Percentiles rank a stretch among this genome's conserved stretches.
Conservation (phyloP, 2,797 vertebrate genomes). For the Morelia viridis region DNA sequence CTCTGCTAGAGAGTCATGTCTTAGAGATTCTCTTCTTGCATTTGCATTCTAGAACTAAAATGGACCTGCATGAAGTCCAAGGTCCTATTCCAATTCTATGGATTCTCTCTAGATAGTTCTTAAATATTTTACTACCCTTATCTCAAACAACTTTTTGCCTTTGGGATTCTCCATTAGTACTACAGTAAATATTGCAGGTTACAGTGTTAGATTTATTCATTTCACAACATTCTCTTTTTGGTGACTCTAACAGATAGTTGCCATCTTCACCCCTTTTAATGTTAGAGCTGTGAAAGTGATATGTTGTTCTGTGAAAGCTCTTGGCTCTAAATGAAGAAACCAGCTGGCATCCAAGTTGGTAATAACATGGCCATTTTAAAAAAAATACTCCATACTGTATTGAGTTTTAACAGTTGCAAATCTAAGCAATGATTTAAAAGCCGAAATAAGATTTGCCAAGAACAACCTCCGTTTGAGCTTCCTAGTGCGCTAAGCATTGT, state of each 20-base stretch:
- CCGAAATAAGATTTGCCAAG: neutral
- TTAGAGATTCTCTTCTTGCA: neutral
- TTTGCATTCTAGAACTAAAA: no score
- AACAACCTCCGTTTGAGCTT: neutral
- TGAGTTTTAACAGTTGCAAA: conserved; percentile 23
- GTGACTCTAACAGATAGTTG: conserved; percentile 21
- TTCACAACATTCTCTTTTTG: neutral
- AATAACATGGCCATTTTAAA: conserved; percentile 39
- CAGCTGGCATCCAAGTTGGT: conserved; percentile 26
- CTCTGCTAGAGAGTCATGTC: neutral
- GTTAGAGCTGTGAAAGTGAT: conserved; percentile 30
- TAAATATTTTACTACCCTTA: conserved; percentile 6
- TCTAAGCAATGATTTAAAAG: conserved; percentile 18
- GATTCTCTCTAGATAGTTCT: neutral
- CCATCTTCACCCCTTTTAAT: neutral
- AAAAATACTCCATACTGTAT: conserved; percentile 15
- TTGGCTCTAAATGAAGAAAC: conserved; percentile 30
- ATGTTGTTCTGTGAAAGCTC: conserved; percentile 27
- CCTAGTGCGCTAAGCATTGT: neutral
- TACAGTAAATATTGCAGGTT: neutral
- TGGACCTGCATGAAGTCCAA: no score
- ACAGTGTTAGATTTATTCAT: conserved; percentile 7
- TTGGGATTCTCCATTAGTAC: neutral
- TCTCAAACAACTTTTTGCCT: neutral
- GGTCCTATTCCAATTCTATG: neutral